These are phyloP conservation scores for Acanthoscelides obtectus DNA, from an alignment of 2,888 invertebrate genomes.

Conservation along the genomic window DNA sequence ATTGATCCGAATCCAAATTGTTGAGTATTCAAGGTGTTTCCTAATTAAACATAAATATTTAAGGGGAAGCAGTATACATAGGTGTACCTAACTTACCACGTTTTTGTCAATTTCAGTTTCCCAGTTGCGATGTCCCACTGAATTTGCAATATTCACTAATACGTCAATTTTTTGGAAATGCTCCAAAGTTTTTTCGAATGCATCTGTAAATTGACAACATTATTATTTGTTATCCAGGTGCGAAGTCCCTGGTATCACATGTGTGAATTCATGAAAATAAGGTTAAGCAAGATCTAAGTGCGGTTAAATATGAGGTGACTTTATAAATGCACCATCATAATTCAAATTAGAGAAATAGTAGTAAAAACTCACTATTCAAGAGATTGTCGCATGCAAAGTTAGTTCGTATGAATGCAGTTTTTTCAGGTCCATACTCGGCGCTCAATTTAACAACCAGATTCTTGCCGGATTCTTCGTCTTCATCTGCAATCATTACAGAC, in stretches of 20 bases:
- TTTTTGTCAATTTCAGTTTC: slow-evolving; percentile 43
- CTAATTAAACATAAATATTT: too few species aligned
- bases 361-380: slow-evolving; percentile 56
- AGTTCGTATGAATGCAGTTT: slow-evolving; percentile 62
- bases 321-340: too few species aligned
- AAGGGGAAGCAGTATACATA: too few species aligned
- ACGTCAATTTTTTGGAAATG: slow-evolving; percentile 44
- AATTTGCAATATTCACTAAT: slow-evolving; percentile 48
- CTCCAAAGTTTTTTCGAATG: slow-evolving; percentile 33
- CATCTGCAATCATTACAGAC: slow-evolving; percentile 35
- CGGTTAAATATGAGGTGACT: too few species aligned
- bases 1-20: too few species aligned
- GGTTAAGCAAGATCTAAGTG: too few species aligned
- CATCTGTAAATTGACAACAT: too few species aligned
- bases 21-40: too few species aligned
- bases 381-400: slow-evolving; percentile 68
- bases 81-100: slow-evolving; percentile 30
- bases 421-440: slow-evolving; percentile 60
- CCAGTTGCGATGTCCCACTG: slow-evolving; percentile 39
- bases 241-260: too few species aligned
- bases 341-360: too few species aligned
- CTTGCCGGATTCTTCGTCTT: slow-evolving; percentile 48
- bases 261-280: too few species aligned
- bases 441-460: slow-evolving; percentile 57
- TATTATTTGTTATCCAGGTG: neutral